Evolutionary conservation across 2,797 vertebrate species (phyloP), one percentile per base, ranked within the genome.

Genomic region (Calcarius lapponicus): DNA sequence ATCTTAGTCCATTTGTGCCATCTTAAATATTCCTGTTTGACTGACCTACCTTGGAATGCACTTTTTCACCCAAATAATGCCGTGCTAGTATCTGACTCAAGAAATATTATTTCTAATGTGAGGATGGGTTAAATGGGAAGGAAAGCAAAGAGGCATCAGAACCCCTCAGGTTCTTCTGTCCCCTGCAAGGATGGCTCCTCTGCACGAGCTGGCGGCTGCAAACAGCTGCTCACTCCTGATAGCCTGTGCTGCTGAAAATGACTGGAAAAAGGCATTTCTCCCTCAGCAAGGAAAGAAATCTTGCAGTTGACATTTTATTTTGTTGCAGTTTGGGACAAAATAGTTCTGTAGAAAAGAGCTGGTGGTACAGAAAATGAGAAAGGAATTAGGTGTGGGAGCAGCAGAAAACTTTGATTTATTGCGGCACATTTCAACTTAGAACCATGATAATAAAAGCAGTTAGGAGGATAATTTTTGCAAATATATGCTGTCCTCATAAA

Each of bases 191-290:
- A 40, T n/a, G 26, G 36, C 17, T 76, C 50, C 56, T 84, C 29
- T 32, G 57, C 80, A 40, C 7, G 70, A 92, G 54, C 62, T 74
- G 62, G 45, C 0, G 0, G 32, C 80, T 88, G 58, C 64, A 58
- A 92, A 56, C 88, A 87, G 71, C 91, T 91, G 86, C 84, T 50
- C 26, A 17, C 2, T 38, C 58, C 89, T 92, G 84, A 85, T 89
- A 85, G 4, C 1, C 0, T 1, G 2, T 31, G 7, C 56, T 75
- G 81, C n/a, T 82, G 60, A 70, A 75, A 54, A 62, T 34, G 36
- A 15, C 20, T 73, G 74, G 36, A 13, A 62, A 86, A 90, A 40
- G 16, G 40, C 51, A 76, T 71, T 93, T 87, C 84, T 94, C 53
- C 53, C 42, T 67, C 74, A 82, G 67, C 40, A 80, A 85, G 26